These are phyloP conservation scores for Pardosa pseudoannulata DNA, from an alignment of 2,888 invertebrate genomes.

Conservation along the genomic window DNA sequence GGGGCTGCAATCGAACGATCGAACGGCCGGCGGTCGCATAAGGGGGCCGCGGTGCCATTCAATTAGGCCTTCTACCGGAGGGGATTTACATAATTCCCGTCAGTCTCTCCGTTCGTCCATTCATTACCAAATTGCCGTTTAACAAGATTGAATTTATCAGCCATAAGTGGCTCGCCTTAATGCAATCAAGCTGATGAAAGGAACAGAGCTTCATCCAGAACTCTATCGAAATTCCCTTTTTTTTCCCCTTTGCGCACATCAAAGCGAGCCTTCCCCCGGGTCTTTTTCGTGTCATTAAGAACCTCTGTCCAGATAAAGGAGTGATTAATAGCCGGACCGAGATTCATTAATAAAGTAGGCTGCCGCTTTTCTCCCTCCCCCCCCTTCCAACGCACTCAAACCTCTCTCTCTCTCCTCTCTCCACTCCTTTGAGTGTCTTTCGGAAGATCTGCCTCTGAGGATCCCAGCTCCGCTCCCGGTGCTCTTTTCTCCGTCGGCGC, in stretches of 20 bases:
- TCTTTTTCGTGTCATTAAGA: constrained; percentile 72
- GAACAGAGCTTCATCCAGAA: constrained; percentile 46
- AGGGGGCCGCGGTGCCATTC: constrained; percentile 61
- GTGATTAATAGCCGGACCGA: constrained; percentile 70
- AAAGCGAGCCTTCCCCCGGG: constrained; percentile 60
- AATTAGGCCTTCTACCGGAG: constrained; percentile 65
- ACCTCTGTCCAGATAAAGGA: constrained; percentile 71
- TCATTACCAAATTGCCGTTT: constrained; percentile 74
- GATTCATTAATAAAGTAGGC: constrained; percentile 70
- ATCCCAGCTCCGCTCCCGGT: constrained; percentile 27
- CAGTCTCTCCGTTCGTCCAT: constrained; percentile 64
- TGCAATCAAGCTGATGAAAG: constrained; percentile 73
- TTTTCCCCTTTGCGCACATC: constrained; percentile 32
- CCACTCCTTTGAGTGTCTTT: constrained; percentile 61
- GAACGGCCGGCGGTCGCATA: constrained; percentile 48
- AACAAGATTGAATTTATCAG: constrained; percentile 74
- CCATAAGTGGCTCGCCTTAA: constrained; percentile 73
- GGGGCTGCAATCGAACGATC: background rate
- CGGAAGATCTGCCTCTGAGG: constrained; percentile 24
- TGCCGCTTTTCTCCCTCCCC: background rate
- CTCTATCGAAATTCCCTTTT: constrained; percentile 13
- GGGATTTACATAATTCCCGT: constrained; percentile 73
- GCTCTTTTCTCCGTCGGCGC: constrained; percentile 48
- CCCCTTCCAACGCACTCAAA: constrained; percentile 9
- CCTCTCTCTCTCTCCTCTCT: background rate